phyloP scores from a whole-genome alignment of 2,113 vertebrate species.

The Todiramphus chloris region DNA sequence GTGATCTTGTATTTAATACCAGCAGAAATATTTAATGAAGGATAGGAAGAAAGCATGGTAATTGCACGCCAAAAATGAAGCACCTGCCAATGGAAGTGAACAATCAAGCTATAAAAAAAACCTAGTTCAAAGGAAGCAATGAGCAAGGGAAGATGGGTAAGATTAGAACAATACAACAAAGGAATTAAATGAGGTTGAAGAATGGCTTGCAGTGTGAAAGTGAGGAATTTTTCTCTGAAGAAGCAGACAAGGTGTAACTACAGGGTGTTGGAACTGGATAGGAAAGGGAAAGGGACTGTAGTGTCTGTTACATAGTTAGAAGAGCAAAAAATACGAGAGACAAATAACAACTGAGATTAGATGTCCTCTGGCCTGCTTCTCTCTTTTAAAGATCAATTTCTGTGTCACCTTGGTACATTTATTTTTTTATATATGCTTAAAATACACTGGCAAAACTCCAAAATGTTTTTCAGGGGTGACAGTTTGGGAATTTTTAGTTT shows the following conservation, averaged over 20 bases:
- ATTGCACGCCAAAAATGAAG: background rate
- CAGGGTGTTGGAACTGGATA: background rate
- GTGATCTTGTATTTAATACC: background rate
- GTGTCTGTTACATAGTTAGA: background rate
- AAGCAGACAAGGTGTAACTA: background rate
- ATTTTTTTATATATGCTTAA: background rate
- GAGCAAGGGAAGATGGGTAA: background rate
- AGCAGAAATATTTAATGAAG: background rate
- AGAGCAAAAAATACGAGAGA: background rate
- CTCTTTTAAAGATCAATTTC: background rate
- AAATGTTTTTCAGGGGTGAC: background rate
- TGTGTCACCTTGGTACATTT: fast-evolving
- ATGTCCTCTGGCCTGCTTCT: background rate
- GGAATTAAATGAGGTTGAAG: background rate
- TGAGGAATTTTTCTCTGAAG: background rate
- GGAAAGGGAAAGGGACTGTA: background rate
- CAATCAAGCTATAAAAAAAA: background rate
- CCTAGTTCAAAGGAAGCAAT: background rate
- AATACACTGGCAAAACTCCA: fast-evolving
- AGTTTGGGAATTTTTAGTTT: background rate
- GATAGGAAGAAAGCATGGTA: background rate
- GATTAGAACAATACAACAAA: background rate
- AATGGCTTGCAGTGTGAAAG: background rate
- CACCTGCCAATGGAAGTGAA: background rate
- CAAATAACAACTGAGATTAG: background rate